Conservation (phyloP, 2,113 vertebrate genomes). For the Phasianus colchicus region DNA sequence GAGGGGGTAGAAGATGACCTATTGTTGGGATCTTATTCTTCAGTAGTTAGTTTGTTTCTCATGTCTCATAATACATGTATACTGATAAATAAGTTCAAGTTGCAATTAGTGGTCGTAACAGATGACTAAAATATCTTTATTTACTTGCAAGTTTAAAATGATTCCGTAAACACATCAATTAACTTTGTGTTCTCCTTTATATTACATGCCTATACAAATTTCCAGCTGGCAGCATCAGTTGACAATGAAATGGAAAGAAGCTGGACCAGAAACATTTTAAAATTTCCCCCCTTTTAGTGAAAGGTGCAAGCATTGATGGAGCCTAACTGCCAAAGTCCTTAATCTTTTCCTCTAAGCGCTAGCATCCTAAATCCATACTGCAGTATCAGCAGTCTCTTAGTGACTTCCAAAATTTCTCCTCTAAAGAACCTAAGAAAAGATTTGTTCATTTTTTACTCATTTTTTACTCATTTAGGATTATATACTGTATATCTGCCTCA, state of each 20-base stretch:
- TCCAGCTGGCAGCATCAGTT: background rate
- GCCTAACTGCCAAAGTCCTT: background rate
- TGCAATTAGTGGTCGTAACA: background rate
- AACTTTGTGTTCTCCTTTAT: background rate
- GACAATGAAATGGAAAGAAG: background rate
- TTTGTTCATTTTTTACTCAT: constrained; percentile 47
- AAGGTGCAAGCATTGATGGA: background rate
- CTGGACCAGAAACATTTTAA: background rate
- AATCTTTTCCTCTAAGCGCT: constrained; percentile 8
- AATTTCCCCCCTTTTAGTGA: background rate
- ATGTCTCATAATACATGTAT: background rate
- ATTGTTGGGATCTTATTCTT: constrained; percentile 43
- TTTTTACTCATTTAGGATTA: constrained; percentile 70
- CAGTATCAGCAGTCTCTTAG: constrained; percentile 44
- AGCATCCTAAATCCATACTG: constrained; percentile 15
- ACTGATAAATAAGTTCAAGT: background rate
- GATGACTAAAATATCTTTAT: background rate
- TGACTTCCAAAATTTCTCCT: constrained; percentile 44
- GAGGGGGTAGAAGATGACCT: background rate
- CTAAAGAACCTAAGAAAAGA: constrained; percentile 53
- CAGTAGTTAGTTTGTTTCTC: constrained; percentile 40
- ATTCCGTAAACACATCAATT: constrained; percentile 4
- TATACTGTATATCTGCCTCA: constrained; percentile 66
- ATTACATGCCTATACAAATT: background rate
- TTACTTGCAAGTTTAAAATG: background rate